These are phyloP conservation scores for Pemphigus obesinymphae DNA, from an alignment of 1,140 invertebrate genomes.

Conservation along the genomic window DNA sequence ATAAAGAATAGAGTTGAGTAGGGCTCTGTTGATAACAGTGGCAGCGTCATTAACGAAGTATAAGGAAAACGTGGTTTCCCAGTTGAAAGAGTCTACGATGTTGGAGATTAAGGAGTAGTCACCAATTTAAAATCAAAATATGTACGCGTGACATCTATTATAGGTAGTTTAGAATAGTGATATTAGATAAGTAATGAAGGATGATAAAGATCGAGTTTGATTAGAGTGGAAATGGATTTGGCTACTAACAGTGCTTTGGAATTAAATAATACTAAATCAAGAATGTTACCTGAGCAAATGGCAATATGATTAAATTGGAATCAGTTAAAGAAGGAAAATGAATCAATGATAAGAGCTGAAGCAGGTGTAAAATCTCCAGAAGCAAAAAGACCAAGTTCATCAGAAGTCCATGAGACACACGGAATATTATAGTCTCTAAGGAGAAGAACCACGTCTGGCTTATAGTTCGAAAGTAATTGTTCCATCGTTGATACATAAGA, in stretches of 20 bases:
- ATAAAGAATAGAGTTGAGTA: too few species aligned
- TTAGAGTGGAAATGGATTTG: not conserved
- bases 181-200: not conserved
- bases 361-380: not conserved
- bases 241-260: not conserved
- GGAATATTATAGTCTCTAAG: too few species aligned
- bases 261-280: not conserved
- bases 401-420: not conserved
- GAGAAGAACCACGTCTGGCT: too few species aligned
- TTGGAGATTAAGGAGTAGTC: not conserved
- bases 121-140: conserved; percentile 2
- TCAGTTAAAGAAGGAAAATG: not conserved
- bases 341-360: not conserved
- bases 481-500: not conserved
- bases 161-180: not conserved
- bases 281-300: not conserved
- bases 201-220: not conserved
- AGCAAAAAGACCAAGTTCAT: not conserved
- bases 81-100: not conserved
- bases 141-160: not conserved
- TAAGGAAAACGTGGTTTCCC: not conserved
- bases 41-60: not conserved
- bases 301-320: not conserved
- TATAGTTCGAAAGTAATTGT: too few species aligned
- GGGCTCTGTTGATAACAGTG: not conserved